Conservation (phyloP, 2,113 vertebrate species). For the Odontophorus gujanensis region DNA sequence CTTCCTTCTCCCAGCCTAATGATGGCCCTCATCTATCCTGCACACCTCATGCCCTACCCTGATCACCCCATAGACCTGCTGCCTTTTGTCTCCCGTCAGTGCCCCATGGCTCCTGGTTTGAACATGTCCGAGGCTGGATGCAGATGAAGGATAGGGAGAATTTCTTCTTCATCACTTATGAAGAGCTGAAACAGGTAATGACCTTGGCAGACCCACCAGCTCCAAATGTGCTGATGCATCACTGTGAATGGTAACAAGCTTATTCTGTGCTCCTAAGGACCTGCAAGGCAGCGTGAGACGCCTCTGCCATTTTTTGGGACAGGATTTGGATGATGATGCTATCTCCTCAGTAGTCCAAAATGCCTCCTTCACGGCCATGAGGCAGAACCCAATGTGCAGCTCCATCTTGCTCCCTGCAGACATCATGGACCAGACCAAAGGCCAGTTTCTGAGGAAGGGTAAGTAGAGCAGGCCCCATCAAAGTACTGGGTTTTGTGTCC, state of each 20-base stretch:
- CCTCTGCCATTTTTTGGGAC: conserved; percentile 72
- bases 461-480: not conserved
- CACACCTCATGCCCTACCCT: no score
- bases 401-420: conserved; percentile 64
- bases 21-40: not conserved
- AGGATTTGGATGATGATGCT: conserved; percentile 52
- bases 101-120: conserved; percentile 38
- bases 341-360: conserved; percentile 64
- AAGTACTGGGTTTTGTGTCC: no score
- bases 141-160: not conserved
- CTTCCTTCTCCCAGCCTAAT: not conserved
- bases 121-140: conserved; percentile 26
- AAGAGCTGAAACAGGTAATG: conserved; percentile 20
- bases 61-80: not conserved
- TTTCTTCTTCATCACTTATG: conserved; percentile 38
- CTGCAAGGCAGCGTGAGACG: conserved; percentile 49
- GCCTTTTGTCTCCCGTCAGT: not conserved
- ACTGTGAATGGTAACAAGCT: not conserved
- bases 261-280: conserved; percentile 57
- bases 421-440: not conserved
- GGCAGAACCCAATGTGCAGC: conserved; percentile 71
- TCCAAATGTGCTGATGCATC: not conserved
- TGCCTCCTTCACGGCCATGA: conserved; percentile 75
- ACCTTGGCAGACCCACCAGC: not conserved
- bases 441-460: conserved; percentile 72